Conservation (phyloP, 2,797 vertebrate genomes). For the Meriones psammophilus region DNA sequence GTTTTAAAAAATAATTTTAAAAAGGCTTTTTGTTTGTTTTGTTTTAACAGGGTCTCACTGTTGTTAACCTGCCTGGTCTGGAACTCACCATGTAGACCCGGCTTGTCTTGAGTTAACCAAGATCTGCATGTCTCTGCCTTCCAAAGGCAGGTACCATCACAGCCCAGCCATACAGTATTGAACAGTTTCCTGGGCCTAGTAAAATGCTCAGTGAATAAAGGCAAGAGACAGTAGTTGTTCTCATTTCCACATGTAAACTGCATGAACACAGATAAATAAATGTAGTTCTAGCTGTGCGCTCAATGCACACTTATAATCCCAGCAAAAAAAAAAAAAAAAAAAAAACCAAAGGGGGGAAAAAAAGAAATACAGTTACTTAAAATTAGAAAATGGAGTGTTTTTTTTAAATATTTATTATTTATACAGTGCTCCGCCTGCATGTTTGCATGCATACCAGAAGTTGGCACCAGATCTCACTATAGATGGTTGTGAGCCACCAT, state of each 20-base stretch:
- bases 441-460: too few species aligned
- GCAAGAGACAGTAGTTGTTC: not conserved
- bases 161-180: not conserved
- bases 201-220: not conserved
- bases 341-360: too few species aligned
- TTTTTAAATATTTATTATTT: too few species aligned
- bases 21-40: too few species aligned
- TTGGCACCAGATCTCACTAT: too few species aligned
- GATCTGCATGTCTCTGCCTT: not conserved
- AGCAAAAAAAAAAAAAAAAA: too few species aligned
- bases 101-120: not conserved
- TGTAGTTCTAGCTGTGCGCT: not conserved
- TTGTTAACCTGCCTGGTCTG: not conserved
- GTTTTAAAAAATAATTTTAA: too few species aligned
- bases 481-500: too few species aligned
- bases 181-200: not conserved
- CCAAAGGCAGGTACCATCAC: not conserved
- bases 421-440: too few species aligned
- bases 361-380: too few species aligned
- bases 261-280: not conserved
- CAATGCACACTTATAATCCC: too few species aligned
- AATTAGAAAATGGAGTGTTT: too few species aligned
- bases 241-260: not conserved
- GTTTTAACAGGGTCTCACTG: not conserved
- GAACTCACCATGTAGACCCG: not conserved